Conservation (phyloP, 2,888 invertebrate species). For the Ectobius pallidus region DNA sequence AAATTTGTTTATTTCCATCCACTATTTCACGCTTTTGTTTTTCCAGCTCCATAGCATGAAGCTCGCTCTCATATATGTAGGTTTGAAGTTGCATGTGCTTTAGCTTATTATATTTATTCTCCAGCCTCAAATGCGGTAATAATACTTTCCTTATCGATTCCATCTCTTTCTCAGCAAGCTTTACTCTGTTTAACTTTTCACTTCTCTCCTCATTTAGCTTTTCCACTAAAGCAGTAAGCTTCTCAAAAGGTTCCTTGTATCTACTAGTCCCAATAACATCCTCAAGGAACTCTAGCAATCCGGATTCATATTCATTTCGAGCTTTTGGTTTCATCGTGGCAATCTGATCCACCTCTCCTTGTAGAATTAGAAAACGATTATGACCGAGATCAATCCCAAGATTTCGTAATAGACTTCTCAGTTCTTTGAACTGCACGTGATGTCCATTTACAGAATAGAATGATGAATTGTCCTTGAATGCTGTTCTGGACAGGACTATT, state of each 20-base stretch:
- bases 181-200: conserved; percentile 84
- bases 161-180: conserved; percentile 81
- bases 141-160: conserved; percentile 81
- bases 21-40: too few species aligned
- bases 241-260: conserved; percentile 80
- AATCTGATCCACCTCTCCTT: conserved; percentile 99
- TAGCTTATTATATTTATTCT: conserved; percentile 74
- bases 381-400: conserved; percentile 95
- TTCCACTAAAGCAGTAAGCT: conserved; percentile 75
- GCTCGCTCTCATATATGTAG: conserved; percentile 65
- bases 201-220: conserved; percentile 72
- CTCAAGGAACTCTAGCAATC: conserved; percentile 97
- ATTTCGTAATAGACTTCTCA: conserved; percentile 74
- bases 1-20: too few species aligned
- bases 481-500: conserved; percentile 86
- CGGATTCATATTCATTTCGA: conserved; percentile 82
- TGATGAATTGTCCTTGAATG: conserved; percentile 80
- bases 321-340: conserved; percentile 98
- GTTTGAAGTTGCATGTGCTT: conserved; percentile 76
- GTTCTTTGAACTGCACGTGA: conserved; percentile 85
- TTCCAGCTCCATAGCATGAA: too few species aligned
- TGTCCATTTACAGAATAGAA: conserved; percentile 76
- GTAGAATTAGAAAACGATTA: conserved; percentile 95
- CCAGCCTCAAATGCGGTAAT: conserved; percentile 74
- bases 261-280: conserved; percentile 94